phyloP scores from a whole-genome alignment of 2,113 vertebrate species.

The Lophochroa leadbeateri region DNA sequence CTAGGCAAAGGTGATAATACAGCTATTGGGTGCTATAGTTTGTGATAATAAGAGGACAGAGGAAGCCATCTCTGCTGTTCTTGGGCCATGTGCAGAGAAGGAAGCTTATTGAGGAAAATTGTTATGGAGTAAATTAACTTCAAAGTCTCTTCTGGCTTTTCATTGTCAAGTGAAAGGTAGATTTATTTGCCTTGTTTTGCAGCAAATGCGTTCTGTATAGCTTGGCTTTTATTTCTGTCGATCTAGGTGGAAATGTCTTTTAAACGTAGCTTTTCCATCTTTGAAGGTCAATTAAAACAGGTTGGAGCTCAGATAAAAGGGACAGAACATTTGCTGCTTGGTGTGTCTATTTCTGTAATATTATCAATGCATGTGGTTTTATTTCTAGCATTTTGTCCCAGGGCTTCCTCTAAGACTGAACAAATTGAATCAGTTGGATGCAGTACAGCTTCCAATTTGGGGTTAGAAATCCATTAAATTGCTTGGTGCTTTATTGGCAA shows the following conservation, averaged over 20 bases:
- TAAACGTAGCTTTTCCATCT: background rate
- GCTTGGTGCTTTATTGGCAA: constrained; percentile 37
- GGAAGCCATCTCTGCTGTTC: background rate
- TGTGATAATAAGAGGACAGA: background rate
- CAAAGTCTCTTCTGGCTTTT: background rate
- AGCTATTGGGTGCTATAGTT: background rate
- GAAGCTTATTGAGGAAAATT: background rate
- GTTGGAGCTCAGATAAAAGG: constrained; percentile 43
- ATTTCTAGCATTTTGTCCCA: constrained; percentile 53
- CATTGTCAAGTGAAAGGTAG: background rate
- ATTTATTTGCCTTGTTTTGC: constrained; percentile 18
- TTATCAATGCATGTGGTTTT: constrained; percentile 37
- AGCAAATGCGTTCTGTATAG: background rate
- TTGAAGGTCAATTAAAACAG: constrained; percentile 26
- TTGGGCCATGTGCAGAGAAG: background rate
- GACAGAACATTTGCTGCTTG: constrained; percentile 37
- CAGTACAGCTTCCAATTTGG: constrained; percentile 40
- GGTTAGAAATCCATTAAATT: constrained; percentile 68
- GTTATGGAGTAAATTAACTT: background rate
- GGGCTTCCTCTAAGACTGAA: constrained; percentile 42
- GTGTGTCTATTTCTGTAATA: constrained; percentile 58
- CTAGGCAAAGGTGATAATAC: background rate
- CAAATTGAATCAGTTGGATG: constrained; percentile 37
- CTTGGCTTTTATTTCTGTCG: background rate
- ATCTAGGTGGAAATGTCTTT: constrained; percentile 12